Conservation (phyloP, 2,888 invertebrate species). For the Aspidapion aeneum region DNA sequence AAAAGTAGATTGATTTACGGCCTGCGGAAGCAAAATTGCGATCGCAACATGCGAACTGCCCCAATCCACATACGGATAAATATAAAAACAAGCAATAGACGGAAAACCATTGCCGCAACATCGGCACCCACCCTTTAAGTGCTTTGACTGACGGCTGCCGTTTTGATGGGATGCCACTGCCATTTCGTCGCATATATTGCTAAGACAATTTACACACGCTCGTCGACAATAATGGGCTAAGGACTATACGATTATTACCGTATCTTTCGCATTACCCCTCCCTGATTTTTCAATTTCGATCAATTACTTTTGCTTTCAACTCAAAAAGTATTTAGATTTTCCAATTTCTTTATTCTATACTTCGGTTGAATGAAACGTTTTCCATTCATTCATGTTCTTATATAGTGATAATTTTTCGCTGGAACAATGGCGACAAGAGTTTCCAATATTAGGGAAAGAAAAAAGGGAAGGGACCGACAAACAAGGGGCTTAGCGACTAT, state of each 20-base stretch:
- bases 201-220: conserved; percentile 40
- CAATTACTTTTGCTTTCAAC: no score
- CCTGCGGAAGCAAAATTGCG: conserved; percentile 35
- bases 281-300: conserved; percentile 1
- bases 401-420: no score
- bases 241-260: conserved; percentile 38
- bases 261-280: conserved; percentile 17
- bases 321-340: no score
- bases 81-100: conserved; percentile 31
- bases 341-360: no score
- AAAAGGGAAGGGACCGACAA: no score
- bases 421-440: no score
- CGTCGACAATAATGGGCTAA: no score
- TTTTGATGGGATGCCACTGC: conserved; percentile 37
- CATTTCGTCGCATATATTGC: conserved; percentile 28
- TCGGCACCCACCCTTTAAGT: conserved; percentile 38
- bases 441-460: no score
- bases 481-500: no score
- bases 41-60: conserved; percentile 35
- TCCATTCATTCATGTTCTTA: no score
- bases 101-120: conserved; percentile 33
- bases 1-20: conserved; percentile 43
- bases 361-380: no score
- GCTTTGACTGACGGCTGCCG: conserved; percentile 37
- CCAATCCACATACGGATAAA: conserved; percentile 19